Evolutionary conservation across 2,888 invertebrate genomes (phyloP).

Genomic region (Apotomis turbidana): DNA sequence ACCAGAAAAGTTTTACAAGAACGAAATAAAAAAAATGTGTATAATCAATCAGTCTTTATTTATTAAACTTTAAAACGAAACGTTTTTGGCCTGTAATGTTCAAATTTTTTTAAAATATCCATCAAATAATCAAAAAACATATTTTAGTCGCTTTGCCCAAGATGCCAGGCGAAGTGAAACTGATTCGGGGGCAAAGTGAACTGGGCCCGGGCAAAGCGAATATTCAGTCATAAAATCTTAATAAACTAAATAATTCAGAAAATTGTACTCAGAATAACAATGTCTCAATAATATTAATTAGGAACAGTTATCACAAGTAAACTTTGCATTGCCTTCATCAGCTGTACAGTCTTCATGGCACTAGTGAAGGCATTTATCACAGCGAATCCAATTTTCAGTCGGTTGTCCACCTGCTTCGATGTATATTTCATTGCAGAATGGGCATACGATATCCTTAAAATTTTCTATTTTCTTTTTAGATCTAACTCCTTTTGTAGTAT

Average conservation of each 20-base stretch:
- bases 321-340: slow-evolving; percentile 45
- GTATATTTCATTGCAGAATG: slow-evolving; percentile 47
- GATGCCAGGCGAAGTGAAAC: slow-evolving; percentile 43
- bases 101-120: neutral
- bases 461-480: slow-evolving; percentile 46
- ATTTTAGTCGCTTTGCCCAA: slow-evolving; percentile 45
- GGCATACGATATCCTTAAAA: slow-evolving; percentile 47
- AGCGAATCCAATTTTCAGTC: slow-evolving; percentile 48
- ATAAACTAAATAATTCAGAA: slow-evolving; percentile 37
- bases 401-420: slow-evolving; percentile 45
- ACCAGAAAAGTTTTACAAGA: too few species aligned
- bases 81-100: neutral
- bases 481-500: slow-evolving; percentile 45
- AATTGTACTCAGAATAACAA: slow-evolving; percentile 31
- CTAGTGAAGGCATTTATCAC: slow-evolving; percentile 47
- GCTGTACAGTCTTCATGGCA: slow-evolving; percentile 47
- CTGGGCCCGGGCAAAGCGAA: slow-evolving; percentile 28
- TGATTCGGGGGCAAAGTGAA: too few species aligned
- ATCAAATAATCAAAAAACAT: neutral
- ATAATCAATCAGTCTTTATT: too few species aligned
- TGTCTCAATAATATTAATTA: slow-evolving; percentile 22
- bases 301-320: slow-evolving; percentile 46
- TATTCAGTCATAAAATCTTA: slow-evolving; percentile 39
- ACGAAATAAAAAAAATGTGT: too few species aligned
- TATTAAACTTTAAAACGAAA: too few species aligned